Evolutionary conservation across 2,888 invertebrate species (phyloP).

Genomic region (Caradrina kadenii): DNA sequence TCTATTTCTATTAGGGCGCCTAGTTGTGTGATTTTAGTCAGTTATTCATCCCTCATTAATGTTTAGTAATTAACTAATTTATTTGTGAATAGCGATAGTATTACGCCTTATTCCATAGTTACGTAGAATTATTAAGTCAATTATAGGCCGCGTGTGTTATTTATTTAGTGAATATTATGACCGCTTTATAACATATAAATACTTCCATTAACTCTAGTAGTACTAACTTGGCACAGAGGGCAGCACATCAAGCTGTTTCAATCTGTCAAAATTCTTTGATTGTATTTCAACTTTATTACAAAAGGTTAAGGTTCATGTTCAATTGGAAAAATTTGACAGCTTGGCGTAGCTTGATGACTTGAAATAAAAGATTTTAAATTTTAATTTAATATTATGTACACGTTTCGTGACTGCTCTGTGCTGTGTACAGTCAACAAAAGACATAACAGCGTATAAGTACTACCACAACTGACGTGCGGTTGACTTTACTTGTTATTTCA

Average conservation of each 20-base stretch:
- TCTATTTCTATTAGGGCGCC: no score
- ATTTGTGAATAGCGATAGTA: conserved; percentile 65
- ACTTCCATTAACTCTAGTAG: no score
- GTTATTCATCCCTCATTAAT: conserved; percentile 40
- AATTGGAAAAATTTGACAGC: no score
- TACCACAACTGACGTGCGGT: background rate
- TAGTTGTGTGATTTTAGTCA: no score
- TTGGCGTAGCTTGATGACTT: no score
- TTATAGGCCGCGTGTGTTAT: conserved; percentile 50
- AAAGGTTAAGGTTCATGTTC: no score
- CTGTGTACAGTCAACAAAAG: background rate
- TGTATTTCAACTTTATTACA: no score
- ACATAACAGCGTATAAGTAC: background rate
- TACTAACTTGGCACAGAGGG: no score
- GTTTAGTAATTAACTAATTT: conserved; percentile 58
- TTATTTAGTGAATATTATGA: conserved; percentile 8
- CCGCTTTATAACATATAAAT: background rate
- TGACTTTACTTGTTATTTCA: background rate
- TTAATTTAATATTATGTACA: no score
- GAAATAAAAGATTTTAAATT: no score
- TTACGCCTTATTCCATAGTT: conserved; percentile 61
- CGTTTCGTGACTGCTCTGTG: background rate
- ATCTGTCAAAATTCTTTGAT: no score
- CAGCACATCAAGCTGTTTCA: no score
- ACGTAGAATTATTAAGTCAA: conserved; percentile 52